Conservation (phyloP, 2,888 invertebrate genomes). For the Stramonita haemastoma region DNA sequence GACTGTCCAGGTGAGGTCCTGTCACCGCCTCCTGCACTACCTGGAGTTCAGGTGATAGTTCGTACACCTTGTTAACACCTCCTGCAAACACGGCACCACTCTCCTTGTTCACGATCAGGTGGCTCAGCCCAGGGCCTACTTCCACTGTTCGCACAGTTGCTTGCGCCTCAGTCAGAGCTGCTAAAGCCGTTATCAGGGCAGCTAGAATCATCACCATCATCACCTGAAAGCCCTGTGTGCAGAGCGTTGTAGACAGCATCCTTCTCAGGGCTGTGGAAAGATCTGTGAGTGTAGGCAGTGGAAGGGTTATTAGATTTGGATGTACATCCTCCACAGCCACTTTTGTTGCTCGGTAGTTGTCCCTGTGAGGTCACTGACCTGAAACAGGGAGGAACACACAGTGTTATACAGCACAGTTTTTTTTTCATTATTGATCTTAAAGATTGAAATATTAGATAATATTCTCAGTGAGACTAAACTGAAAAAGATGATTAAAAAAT, state of each 20-base stretch:
- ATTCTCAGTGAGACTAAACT: background rate
- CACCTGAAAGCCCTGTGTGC: background rate
- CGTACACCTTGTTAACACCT: constrained; percentile 94
- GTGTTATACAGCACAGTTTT: background rate
- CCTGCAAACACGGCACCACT: constrained; percentile 84
- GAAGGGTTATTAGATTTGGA: no score
- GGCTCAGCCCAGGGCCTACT: constrained; percentile 51
- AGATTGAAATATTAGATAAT: background rate
- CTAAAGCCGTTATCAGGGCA: background rate
- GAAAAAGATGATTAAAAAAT: background rate
- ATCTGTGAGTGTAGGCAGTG: background rate
- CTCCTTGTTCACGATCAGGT: constrained; percentile 51
- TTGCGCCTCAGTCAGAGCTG: background rate
- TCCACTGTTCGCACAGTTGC: constrained; percentile 34
- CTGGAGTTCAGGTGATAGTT: constrained; percentile 91
- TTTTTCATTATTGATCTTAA: background rate
- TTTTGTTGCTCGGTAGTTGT: no score
- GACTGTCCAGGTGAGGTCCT: constrained; percentile 86
- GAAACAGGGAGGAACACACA: no score
- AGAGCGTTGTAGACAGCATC: background rate
- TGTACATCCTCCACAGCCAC: no score
- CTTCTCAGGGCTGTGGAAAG: background rate
- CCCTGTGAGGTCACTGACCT: no score
- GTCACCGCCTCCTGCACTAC: constrained; percentile 84
- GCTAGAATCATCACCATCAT: constrained; percentile 1